Evolutionary conservation across 2,797 vertebrate genomes (phyloP).

Genomic region (Coilia nasus): DNA sequence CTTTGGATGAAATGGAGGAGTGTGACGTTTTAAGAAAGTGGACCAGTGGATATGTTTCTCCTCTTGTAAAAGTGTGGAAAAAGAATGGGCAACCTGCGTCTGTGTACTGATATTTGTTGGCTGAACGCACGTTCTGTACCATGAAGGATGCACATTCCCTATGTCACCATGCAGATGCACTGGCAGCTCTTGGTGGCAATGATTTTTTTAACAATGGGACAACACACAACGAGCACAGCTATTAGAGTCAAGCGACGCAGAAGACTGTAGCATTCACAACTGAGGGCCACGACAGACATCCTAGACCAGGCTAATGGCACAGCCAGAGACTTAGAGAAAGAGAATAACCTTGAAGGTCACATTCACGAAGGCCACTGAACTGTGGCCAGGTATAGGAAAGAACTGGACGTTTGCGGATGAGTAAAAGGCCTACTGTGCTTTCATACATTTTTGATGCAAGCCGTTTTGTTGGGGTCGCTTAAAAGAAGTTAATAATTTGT

Average conservation of each 20-base stretch:
- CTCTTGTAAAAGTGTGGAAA: too few relatives aligned
- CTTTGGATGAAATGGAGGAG: too few relatives aligned
- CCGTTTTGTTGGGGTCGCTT: constrained; percentile 22
- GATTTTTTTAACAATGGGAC: too few relatives aligned
- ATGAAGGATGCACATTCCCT: too few relatives aligned
- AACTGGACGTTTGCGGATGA: constrained; percentile 29
- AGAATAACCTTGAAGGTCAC: constrained; percentile 22
- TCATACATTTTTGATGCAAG: constrained; percentile 29
- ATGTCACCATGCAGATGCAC: too few relatives aligned
- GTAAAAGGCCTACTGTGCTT: constrained; percentile 35
- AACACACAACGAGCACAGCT: background rate
- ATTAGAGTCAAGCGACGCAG: background rate
- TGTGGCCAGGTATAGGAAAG: background rate
- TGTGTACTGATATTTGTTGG: too few relatives aligned
- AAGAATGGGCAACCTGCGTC: too few relatives aligned
- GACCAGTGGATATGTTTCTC: too few relatives aligned
- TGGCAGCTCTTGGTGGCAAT: too few relatives aligned
- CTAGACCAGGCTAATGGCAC: background rate
- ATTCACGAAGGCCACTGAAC: background rate
- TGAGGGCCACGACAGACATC: background rate
- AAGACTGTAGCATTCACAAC: background rate
- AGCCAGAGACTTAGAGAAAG: background rate
- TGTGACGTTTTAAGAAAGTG: too few relatives aligned
- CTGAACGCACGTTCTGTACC: too few relatives aligned
- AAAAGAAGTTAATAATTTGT: constrained; percentile 28